phyloP scores from a whole-genome alignment of 1,140 invertebrate genomes.

The Vollenhovia emeryi region DNA sequence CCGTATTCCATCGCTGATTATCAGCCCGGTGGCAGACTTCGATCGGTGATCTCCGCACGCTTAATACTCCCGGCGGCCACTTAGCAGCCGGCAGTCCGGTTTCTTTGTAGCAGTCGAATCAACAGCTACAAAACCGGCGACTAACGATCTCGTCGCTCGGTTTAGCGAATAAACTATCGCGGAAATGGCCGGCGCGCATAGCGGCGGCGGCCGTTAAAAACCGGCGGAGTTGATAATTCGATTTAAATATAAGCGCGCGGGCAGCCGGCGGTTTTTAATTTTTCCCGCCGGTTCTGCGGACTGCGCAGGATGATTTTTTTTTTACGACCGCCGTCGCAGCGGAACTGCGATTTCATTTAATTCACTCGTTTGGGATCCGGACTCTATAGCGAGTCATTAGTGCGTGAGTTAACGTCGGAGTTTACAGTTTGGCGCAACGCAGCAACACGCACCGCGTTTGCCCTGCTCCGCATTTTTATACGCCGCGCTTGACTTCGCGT shows the following conservation, averaged over 20 bases:
- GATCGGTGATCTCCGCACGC: conserved; percentile 14
- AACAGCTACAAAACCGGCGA: not conserved
- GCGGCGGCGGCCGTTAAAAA: conserved; percentile 31
- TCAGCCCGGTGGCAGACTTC: conserved; percentile 18
- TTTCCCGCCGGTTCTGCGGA: conserved; percentile 2
- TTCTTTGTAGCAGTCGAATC: conserved; percentile 40
- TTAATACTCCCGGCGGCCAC: conserved; percentile 29
- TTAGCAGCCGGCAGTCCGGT: conserved; percentile 16
- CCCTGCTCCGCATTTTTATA: conserved; percentile 13
- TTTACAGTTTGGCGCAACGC: conserved; percentile 35
- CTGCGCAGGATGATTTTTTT: not conserved
- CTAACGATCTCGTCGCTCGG: conserved; percentile 47
- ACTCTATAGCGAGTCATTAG: conserved; percentile 49
- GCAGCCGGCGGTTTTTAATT: conserved; percentile 32
- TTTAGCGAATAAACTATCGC: conserved; percentile 54
- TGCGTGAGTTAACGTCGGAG: conserved; percentile 38
- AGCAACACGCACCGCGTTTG: not conserved
- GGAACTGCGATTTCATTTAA: conserved; percentile 39
- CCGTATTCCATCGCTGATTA: conserved; percentile 57
- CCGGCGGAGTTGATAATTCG: conserved; percentile 43
- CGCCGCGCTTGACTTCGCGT: conserved; percentile 9
- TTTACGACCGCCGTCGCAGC: conserved; percentile 12
- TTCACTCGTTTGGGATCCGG: conserved; percentile 41
- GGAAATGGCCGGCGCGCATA: not conserved
- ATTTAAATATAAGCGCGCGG: conserved; percentile 44